Evolutionary conservation across 2,888 invertebrate genomes (phyloP).

Genomic region (Cantharis rustica): DNA sequence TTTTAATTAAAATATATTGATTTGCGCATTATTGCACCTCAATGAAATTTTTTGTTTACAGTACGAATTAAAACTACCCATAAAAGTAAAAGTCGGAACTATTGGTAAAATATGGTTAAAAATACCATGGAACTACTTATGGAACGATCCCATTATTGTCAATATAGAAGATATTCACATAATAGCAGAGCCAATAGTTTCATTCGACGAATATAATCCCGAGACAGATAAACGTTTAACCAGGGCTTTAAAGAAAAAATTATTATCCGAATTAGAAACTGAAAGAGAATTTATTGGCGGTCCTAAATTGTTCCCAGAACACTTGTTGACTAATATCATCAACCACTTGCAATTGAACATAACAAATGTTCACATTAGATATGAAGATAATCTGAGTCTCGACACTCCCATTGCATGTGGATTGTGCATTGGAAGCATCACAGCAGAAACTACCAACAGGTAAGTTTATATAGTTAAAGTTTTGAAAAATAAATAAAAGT

Average conservation of each 20-base stretch:
- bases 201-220: slow-evolving; percentile 69
- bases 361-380: slow-evolving; percentile 78
- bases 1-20: too few species aligned
- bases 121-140: slow-evolving; percentile 80
- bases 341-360: slow-evolving; percentile 81
- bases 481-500: neutral
- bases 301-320: slow-evolving; percentile 72
- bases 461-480: slow-evolving; percentile 42
- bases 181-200: slow-evolving; percentile 75
- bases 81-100: slow-evolving; percentile 80
- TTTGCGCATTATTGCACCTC: too few species aligned
- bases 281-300: slow-evolving; percentile 65
- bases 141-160: slow-evolving; percentile 73
- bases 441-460: slow-evolving; percentile 82
- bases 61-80: slow-evolving; percentile 81
- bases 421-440: slow-evolving; percentile 75
- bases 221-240: slow-evolving; percentile 74
- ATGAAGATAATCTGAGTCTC: slow-evolving; percentile 75
- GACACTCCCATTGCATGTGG: slow-evolving; percentile 74
- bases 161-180: slow-evolving; percentile 78
- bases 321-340: slow-evolving; percentile 73
- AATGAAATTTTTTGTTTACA: slow-evolving; percentile 53
- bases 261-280: slow-evolving; percentile 69
- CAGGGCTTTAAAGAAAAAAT: slow-evolving; percentile 74
- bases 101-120: slow-evolving; percentile 75